Conservation (phyloP, 2,113 vertebrate species). For the Anser cygnoides region DNA sequence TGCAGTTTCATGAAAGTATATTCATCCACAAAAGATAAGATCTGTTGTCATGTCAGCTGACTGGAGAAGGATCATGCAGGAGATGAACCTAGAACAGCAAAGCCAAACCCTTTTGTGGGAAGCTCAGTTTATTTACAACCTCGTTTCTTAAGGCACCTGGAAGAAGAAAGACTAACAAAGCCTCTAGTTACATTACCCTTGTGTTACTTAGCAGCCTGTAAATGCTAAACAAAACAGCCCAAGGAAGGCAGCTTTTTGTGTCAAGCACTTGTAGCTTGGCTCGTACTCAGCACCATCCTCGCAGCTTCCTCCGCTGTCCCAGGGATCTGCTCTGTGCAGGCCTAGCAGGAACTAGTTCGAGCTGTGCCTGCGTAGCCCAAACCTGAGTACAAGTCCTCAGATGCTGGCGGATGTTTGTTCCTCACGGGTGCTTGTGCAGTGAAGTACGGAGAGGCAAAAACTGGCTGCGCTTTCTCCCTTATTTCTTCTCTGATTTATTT, state of each 20-base stretch:
- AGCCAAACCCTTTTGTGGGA: conserved; percentile 2
- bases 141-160: not conserved
- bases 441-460: not conserved
- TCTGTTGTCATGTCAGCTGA: not conserved
- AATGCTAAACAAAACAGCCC: not conserved
- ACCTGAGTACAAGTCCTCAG: not conserved
- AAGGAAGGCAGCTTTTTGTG: not conserved
- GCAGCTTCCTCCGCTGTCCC: not conserved
- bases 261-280: not conserved
- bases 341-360: not conserved
- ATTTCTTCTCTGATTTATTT: not conserved
- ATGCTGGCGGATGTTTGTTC: not conserved
- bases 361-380: not conserved
- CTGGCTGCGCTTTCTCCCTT: not conserved
- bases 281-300: not conserved
- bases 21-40: not conserved
- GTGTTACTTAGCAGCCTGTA: conserved; percentile 21
- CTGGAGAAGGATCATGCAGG: not conserved
- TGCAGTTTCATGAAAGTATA: not conserved
- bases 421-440: not conserved
- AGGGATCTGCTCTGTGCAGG: not conserved
- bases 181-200: not conserved
- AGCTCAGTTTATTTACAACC: not conserved
- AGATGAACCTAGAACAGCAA: not conserved
- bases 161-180: not conserved